Percentiles rank a stretch among this genome's conserved stretches.
These are phyloP conservation scores for Bufotes viridis DNA, from an alignment of 2,797 vertebrate genomes.

Conservation along the genomic window DNA sequence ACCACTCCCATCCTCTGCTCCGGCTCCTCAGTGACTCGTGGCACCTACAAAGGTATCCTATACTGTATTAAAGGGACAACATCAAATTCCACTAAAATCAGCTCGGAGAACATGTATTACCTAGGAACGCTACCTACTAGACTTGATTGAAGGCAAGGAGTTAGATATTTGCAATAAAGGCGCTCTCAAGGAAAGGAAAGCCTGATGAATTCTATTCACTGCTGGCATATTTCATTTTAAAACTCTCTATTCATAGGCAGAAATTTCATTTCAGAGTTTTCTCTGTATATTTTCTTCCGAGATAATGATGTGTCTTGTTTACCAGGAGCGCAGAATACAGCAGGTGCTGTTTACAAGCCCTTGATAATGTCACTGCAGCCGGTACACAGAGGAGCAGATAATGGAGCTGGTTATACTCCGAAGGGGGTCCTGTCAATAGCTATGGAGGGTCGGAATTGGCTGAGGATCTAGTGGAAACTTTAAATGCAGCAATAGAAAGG, in stretches of 20 bases:
- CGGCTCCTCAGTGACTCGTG: too few species aligned
- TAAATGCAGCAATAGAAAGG: background rate
- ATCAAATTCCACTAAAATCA: background rate
- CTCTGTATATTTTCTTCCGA: constrained; percentile 37
- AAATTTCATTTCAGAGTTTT: constrained; percentile 37
- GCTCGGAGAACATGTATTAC: background rate
- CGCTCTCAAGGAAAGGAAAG: background rate
- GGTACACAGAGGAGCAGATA: constrained; percentile 32
- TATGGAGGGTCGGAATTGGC: background rate
- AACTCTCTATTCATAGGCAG: constrained; percentile 35
- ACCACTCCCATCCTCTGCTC: too few species aligned
- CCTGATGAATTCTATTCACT: constrained; percentile 11
- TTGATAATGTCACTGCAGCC: constrained; percentile 35
- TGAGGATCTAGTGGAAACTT: background rate
- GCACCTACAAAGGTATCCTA: background rate
- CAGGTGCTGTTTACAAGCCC: constrained; percentile 44
- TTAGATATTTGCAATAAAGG: constrained; percentile 6
- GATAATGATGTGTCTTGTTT: constrained; percentile 52
- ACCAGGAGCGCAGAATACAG: constrained; percentile 3
- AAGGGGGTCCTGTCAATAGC: constrained; percentile 35
- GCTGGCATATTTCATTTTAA: constrained; percentile 26
- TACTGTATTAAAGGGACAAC: background rate
- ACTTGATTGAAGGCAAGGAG: background rate
- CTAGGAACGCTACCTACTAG: background rate
- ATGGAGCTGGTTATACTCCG: constrained; percentile 24